Evolutionary conservation across 2,113 vertebrate genomes (phyloP).

Genomic region (Xiphias gladius): DNA sequence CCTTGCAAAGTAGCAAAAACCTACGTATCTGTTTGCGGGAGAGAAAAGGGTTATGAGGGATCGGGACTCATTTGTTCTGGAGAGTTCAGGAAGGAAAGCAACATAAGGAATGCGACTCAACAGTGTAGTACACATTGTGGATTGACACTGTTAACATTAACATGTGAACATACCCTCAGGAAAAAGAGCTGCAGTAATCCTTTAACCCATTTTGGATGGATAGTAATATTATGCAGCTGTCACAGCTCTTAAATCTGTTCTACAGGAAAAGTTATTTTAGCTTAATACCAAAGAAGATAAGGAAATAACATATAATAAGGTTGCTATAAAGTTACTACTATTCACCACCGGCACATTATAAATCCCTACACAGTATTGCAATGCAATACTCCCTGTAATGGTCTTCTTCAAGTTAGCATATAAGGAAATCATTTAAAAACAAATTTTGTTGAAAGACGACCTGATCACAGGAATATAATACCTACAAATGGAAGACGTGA

Average conservation of each 20-base stretch:
- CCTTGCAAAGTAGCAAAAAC: constrained; percentile 12
- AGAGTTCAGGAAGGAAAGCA: neutral
- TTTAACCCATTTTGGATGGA: neutral
- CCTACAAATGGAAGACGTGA: no score
- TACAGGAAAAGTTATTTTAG: neutral
- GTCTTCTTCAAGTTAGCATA: no score
- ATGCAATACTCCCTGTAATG: no score
- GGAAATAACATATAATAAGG: neutral
- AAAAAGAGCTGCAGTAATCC: neutral
- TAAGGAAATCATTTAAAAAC: no score
- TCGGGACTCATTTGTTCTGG: neutral
- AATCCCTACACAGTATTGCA: neutral
- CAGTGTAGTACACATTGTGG: neutral
- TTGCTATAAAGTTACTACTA: neutral
- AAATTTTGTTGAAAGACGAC: no score
- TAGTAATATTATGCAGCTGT: neutral
- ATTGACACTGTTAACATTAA: neutral
- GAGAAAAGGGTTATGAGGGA: neutral
- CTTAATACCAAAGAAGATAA: neutral
- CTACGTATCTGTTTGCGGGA: neutral
- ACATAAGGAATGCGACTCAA: neutral
- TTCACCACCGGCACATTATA: neutral
- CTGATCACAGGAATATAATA: no score
- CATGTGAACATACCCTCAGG: no score
- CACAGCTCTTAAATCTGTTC: neutral